Conservation (phyloP, 2,888 invertebrate species). For the Molanna angustata region DNA sequence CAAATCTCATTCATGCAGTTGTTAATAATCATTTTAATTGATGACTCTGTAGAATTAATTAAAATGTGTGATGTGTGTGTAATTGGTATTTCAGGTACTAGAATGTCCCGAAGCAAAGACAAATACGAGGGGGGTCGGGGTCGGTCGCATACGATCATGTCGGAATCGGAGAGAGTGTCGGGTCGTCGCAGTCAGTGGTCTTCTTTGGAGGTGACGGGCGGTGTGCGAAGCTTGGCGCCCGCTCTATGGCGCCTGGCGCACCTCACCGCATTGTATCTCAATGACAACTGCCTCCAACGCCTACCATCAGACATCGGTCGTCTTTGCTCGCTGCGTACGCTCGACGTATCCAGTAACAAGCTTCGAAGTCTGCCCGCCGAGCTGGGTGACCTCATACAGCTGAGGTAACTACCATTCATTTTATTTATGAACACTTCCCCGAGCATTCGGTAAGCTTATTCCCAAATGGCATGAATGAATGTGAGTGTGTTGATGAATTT, state of each 20-base stretch:
- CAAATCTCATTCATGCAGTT: too few relatives aligned
- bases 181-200: slow-evolving; percentile 88
- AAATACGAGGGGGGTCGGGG: slow-evolving; percentile 78
- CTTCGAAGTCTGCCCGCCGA: slow-evolving; percentile 92
- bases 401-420: slow-evolving; percentile 61
- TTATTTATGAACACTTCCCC: background rate
- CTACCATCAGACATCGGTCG: slow-evolving; percentile 89
- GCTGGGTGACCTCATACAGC: slow-evolving; percentile 92
- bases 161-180: slow-evolving; percentile 86
- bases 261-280: slow-evolving; percentile 91
- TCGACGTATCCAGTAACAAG: slow-evolving; percentile 95
- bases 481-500: too few relatives aligned
- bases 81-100: slow-evolving; percentile 27
- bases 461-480: too few relatives aligned
- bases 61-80: too few relatives aligned
- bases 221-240: slow-evolving; percentile 91
- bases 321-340: slow-evolving; percentile 77
- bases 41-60: background rate
- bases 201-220: slow-evolving; percentile 89
- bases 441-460: too few relatives aligned
- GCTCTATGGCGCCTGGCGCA: slow-evolving; percentile 88
- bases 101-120: slow-evolving; percentile 78
- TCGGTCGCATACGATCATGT: slow-evolving; percentile 88
- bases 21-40: too few relatives aligned
- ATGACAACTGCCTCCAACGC: slow-evolving; percentile 90